Evolutionary conservation across 2,888 invertebrate genomes (phyloP).

Genomic region (Argyresthia goedartella): DNA sequence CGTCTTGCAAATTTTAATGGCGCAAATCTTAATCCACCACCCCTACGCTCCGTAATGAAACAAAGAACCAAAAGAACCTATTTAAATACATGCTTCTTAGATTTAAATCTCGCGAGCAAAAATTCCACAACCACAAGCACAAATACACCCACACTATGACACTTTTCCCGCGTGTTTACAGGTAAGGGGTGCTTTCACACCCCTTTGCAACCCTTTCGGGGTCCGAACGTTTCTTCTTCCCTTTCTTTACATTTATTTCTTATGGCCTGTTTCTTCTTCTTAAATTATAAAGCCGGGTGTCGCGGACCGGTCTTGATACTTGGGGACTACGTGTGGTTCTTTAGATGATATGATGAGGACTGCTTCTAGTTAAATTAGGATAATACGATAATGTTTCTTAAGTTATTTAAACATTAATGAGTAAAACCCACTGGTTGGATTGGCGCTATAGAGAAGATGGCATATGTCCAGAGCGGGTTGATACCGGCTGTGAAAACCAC

Average conservation of each 20-base stretch:
- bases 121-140: constrained; percentile 28
- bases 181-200: constrained; percentile 47
- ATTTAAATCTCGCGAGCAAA: constrained; percentile 43
- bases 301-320: constrained; percentile 4
- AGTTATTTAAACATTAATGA: too few species aligned
- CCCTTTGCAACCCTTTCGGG: constrained; percentile 66
- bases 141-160: constrained; percentile 10
- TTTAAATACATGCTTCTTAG: constrained; percentile 30
- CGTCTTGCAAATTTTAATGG: background rate
- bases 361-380: too few species aligned
- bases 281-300: constrained; percentile 62
- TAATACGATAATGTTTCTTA: too few species aligned
- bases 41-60: constrained; percentile 34
- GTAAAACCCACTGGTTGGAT: background rate
- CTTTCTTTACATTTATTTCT: constrained; percentile 71
- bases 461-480: background rate
- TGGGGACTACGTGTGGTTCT: background rate
- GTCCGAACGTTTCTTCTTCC: constrained; percentile 68
- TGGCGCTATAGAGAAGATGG: background rate
- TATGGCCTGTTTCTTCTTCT: constrained; percentile 72
- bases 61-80: constrained; percentile 29
- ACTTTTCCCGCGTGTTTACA: constrained; percentile 13
- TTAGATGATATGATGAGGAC: too few species aligned
- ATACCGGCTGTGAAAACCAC: background rate
- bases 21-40: background rate